Base-by-base conservation (phyloP, 2,113 vertebrate species). In the Trochalopteron elliotii region DNA sequence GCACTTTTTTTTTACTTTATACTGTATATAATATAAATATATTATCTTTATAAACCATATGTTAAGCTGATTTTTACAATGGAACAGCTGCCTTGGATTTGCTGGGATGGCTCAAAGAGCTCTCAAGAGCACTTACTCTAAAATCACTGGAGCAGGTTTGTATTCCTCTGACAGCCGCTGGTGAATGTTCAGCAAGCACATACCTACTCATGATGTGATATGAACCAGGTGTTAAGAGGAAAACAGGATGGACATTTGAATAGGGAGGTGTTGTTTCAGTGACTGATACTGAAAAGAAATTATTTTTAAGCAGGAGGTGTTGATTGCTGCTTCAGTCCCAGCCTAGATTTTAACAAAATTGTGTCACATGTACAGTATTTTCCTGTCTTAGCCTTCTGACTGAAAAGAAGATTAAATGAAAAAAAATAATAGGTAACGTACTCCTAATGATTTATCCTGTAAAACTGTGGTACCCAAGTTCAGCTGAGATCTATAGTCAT, bases 21-120 rank as follows among this genome's bases (percentile, higher is more conserved):
- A 39, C 10, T 23, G 33, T 42, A 55, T 63, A 24, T 40, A 82
- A 40, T 49, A 74, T 33, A 93, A 92, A 70, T n/a, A n/a, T 21
- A 80, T 19, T 20, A 77, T 77, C 45, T 37, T 64, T 77, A 59
- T 63, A 77, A 95, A 74, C 39, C 59, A 1, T 59, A 63, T 47
- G 47, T 56, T 93, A 92, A 91, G 27, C 21, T 67, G 84, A 72
- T n/a, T 81, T 85, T 70, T 80, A 88, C 63, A 96, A 63, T 31
- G 5, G 55, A 93, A 88, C 89, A 91, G 28, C 87, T 94, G 70
- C 80, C 55, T 72, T 69, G 63, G 74, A 30, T 91, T 49, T 83
- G 42, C 23, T 44, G 49, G 15, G 19, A 39, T 61, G 50, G 33
- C 45, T 77, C 52, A 49, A 83, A 95, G 19, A 76, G 91, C 23